phyloP scores from a whole-genome alignment of 2,797 vertebrate species.

The Pampus argenteus region DNA sequence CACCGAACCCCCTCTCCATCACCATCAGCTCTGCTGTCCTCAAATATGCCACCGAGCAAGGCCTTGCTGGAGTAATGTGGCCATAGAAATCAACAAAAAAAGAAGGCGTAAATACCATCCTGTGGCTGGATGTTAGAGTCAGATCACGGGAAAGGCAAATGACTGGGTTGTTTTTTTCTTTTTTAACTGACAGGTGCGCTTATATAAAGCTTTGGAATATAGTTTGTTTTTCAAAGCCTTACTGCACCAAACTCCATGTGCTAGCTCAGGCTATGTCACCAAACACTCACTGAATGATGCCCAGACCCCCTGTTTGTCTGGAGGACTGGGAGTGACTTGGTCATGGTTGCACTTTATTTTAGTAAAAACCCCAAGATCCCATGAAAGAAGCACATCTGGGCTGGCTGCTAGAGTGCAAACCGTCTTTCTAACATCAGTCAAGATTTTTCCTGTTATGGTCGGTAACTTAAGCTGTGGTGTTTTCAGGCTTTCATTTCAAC shows the following conservation, averaged over 20 bases:
- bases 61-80: conserved; percentile 13
- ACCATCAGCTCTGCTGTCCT: conserved; percentile 30
- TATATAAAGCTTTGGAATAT: too few relatives aligned
- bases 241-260: background rate
- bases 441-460: background rate
- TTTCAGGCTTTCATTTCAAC: background rate
- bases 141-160: background rate
- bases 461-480: background rate
- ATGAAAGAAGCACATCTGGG: too few relatives aligned
- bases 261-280: background rate
- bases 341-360: too few relatives aligned
- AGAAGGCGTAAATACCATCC: background rate
- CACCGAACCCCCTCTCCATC: conserved; percentile 32
- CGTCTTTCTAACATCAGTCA: background rate
- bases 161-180: too few relatives aligned
- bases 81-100: conserved; percentile 20
- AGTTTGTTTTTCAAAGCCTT: too few relatives aligned
- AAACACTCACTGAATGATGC: background rate
- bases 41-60: conserved; percentile 25
- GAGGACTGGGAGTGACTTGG: background rate
- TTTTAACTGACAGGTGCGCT: too few relatives aligned
- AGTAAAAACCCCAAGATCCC: too few relatives aligned
- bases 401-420: too few relatives aligned
- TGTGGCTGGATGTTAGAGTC: background rate
- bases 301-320: background rate